Evolutionary conservation across 2,888 invertebrate species (phyloP).

Genomic region (Ferrisia virgata): DNA sequence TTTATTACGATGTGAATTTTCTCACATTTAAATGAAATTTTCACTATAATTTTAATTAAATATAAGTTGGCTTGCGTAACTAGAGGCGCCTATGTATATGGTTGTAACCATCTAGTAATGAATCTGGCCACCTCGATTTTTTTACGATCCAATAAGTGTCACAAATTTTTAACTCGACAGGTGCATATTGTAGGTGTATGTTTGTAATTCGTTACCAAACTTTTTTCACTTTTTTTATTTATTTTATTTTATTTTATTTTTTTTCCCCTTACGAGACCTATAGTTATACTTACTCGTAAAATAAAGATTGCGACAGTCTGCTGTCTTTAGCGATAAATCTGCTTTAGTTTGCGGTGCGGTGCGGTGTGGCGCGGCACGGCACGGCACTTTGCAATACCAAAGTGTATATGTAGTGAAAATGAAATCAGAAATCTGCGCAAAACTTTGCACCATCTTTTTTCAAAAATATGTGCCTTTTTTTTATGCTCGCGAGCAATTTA

Average conservation of each 20-base stretch:
- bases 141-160: conserved; percentile 12
- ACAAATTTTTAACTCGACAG: conserved; percentile 12
- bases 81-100: neutral
- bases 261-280: neutral
- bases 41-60: neutral
- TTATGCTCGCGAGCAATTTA: neutral
- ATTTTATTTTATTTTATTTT: neutral
- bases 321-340: conserved; percentile 1
- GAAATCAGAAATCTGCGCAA: conserved; percentile 24
- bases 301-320: conserved; percentile 8
- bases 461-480: conserved; percentile 16
- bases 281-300: neutral
- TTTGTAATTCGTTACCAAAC: neutral
- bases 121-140: neutral
- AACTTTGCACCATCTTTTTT: conserved; percentile 20
- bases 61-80: neutral
- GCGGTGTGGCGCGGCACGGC: no score
- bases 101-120: neutral
- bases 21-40: conserved; percentile 26
- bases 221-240: neutral
- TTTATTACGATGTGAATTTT: conserved; percentile 24
- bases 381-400: neutral
- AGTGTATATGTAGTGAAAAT: conserved; percentile 9
- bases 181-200: neutral
- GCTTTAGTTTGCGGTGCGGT: neutral